These are phyloP conservation scores for Sitobion miscanthi DNA, from an alignment of 1,140 invertebrate genomes.

Conservation along the genomic window DNA sequence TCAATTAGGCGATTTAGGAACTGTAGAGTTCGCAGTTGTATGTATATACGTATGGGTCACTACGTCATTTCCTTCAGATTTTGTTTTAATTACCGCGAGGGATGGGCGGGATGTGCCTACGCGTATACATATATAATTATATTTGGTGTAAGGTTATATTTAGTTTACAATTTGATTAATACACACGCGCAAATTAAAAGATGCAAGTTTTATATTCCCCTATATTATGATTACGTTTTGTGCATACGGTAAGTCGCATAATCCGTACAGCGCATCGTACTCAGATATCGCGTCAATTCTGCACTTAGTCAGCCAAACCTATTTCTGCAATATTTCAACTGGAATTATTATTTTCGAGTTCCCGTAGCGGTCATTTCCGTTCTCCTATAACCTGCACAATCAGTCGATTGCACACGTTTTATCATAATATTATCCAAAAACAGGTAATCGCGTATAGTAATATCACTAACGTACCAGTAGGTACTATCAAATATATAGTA, in stretches of 20 bases:
- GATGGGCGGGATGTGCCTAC: not conserved
- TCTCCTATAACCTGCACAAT: not conserved
- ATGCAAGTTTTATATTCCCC: not conserved
- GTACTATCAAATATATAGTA: not conserved
- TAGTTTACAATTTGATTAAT: not conserved
- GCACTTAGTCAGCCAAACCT: not conserved
- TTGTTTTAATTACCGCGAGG: not conserved
- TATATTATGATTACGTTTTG: not conserved
- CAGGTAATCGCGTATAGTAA: not conserved
- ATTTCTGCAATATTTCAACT: not conserved
- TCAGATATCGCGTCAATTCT: not conserved
- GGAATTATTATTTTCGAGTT: slow-evolving; percentile 3
- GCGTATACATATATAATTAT: not conserved
- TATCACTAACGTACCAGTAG: not conserved
- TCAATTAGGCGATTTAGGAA: not conserved
- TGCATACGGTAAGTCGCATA: not conserved
- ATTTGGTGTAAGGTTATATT: not conserved
- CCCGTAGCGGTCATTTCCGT: not conserved
- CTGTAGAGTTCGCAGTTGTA: not conserved
- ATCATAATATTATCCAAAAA: not conserved
- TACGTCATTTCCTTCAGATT: not conserved
- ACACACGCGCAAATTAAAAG: not conserved
- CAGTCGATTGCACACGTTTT: not conserved
- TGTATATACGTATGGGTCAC: not conserved
- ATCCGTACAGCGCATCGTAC: not conserved